These are phyloP conservation scores for Diachrysia chrysitis DNA, from an alignment of 2,888 invertebrate species.

Conservation along the genomic window DNA sequence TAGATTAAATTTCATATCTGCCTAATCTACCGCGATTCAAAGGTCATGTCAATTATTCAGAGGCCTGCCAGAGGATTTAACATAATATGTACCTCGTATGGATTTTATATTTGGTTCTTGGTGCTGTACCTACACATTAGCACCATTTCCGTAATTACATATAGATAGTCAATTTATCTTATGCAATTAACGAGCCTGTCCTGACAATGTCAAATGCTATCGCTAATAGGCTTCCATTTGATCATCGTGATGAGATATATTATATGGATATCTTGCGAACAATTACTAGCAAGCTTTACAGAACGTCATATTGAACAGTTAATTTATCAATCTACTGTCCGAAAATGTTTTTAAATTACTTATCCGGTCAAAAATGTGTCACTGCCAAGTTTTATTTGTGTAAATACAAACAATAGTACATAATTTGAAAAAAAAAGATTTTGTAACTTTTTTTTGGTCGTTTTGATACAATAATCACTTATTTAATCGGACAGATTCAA, in stretches of 20 bases:
- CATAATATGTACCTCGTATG: conserved; percentile 9
- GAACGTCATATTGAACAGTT: too few relatives aligned
- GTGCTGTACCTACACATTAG: background rate
- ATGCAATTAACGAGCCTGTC: background rate
- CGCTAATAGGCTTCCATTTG: background rate
- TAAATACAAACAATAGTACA: too few relatives aligned
- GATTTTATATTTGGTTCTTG: conserved; percentile 19
- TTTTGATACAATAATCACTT: too few relatives aligned
- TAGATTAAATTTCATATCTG: conserved; percentile 27
- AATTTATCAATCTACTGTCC: too few relatives aligned
- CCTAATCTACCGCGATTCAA: conserved; percentile 19
- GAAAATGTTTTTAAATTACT: too few relatives aligned
- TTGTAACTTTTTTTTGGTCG: too few relatives aligned
- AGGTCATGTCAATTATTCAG: conserved; percentile 46
- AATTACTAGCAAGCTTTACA: background rate
- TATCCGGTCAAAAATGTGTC: too few relatives aligned
- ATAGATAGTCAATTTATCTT: background rate
- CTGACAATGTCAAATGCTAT: background rate
- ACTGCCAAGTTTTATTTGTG: background rate
- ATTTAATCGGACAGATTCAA: too few relatives aligned
- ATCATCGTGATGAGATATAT: background rate
- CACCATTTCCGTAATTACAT: background rate
- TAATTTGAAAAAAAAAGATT: too few relatives aligned
- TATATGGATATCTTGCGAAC: background rate
- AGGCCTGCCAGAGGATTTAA: conserved; percentile 26